A percentile compares a stretch with the other conserved stretches of the same genome.
phyloP scores from a whole-genome alignment of 2,888 invertebrate species.

The Oligia latruncula region DNA sequence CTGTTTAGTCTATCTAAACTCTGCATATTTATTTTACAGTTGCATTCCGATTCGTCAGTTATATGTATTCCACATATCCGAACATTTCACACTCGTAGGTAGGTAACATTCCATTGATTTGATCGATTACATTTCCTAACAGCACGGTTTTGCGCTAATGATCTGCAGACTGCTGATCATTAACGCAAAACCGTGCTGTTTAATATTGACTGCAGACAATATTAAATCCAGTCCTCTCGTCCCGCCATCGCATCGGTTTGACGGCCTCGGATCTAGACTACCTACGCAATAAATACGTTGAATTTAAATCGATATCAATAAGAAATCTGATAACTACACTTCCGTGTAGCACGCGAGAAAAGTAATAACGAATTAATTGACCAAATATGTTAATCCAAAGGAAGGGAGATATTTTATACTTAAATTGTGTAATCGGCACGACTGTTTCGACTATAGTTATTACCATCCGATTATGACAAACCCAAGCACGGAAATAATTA shows the following conservation, averaged over 20 bases:
- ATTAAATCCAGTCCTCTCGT: neutral
- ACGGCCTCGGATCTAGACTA: neutral
- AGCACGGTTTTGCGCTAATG: slow-evolving; percentile 8
- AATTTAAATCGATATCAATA: slow-evolving; percentile 27
- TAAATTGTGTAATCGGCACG: slow-evolving; percentile 43
- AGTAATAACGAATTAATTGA: slow-evolving; percentile 53
- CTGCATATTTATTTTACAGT: neutral
- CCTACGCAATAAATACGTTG: slow-evolving; percentile 1
- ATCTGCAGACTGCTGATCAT: neutral
- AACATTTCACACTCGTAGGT: too few relatives aligned
- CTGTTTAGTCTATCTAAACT: neutral
- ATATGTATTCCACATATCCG: neutral
- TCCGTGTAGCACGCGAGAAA: slow-evolving; percentile 59
- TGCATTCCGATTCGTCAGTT: neutral
- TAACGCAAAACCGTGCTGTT: too few relatives aligned
- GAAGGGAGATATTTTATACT: slow-evolving; percentile 37
- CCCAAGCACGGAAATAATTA: slow-evolving; percentile 40
- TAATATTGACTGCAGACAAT: neutral
- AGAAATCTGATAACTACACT: slow-evolving; percentile 46
- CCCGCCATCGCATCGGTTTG: neutral
- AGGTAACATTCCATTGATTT: neutral
- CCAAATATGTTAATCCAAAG: slow-evolving; percentile 51
- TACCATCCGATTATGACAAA: slow-evolving; percentile 35
- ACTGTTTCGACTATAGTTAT: slow-evolving; percentile 11
- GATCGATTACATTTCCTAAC: neutral